These are phyloP conservation scores for Hippocampus abdominalis DNA, from an alignment of 2,113 vertebrate genomes.

Conservation along the genomic window DNA sequence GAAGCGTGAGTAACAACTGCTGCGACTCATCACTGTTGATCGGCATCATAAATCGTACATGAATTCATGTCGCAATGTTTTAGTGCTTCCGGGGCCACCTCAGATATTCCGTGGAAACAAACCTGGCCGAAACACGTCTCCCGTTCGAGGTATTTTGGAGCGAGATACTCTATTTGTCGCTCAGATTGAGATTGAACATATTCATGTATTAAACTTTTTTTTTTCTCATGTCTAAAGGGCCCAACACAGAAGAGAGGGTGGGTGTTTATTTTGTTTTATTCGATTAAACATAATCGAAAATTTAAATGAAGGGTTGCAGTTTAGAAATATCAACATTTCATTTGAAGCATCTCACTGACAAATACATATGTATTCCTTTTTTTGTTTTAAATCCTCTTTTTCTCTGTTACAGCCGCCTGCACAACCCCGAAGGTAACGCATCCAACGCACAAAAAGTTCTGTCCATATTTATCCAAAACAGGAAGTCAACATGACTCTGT, in stretches of 20 bases:
- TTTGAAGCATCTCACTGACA: not conserved
- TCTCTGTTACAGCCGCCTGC: constrained; percentile 18
- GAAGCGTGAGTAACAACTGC: constrained; percentile 40
- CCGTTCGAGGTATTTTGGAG: constrained; percentile 35
- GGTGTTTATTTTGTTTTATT: not conserved
- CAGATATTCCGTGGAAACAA: constrained; percentile 45
- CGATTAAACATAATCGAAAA: too few relatives aligned
- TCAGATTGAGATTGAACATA: not conserved
- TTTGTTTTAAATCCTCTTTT: not conserved
- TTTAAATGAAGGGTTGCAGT: not conserved
- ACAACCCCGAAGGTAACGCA: constrained; percentile 24
- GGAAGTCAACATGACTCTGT: not conserved
- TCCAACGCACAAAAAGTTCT: not conserved
- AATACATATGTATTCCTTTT: not conserved
- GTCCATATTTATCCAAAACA: not conserved
- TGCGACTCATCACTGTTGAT: not conserved
- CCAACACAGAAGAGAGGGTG: constrained; percentile 30
- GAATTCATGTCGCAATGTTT: not conserved
- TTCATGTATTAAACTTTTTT: not conserved
- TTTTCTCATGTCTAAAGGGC: constrained; percentile 22
- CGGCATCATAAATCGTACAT: not conserved
- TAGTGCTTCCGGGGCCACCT: constrained; percentile 38
- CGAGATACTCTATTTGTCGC: not conserved
- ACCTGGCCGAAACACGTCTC: constrained; percentile 42
- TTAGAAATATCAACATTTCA: too few relatives aligned